These are phyloP conservation scores for Geococcyx californianus DNA, from an alignment of 2,113 vertebrate species.

Conservation along the genomic window DNA sequence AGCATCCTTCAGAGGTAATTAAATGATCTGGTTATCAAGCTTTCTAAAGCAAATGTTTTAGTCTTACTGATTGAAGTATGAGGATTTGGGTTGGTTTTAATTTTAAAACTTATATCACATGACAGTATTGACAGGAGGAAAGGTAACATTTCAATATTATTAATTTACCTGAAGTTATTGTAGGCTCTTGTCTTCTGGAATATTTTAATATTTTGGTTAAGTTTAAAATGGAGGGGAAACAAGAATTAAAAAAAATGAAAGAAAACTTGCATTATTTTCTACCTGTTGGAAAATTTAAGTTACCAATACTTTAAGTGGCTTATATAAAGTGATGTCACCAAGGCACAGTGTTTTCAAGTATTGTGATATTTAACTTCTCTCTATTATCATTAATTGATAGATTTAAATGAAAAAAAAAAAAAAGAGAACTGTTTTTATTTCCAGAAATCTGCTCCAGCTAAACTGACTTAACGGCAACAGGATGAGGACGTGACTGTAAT, in stretches of 20 bases:
- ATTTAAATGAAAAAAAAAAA: neutral
- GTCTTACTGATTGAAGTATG: neutral
- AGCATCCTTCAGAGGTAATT: neutral
- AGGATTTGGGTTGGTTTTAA: neutral
- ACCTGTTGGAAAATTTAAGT: neutral
- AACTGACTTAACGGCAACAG: neutral
- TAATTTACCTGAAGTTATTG: neutral
- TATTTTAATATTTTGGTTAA: neutral
- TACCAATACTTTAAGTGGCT: neutral
- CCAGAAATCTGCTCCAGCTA: neutral
- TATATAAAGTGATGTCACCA: neutral
- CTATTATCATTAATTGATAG: neutral
- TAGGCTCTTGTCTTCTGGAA: neutral
- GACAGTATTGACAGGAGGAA: neutral
- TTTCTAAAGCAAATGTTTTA: neutral
- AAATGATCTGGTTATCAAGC: neutral
- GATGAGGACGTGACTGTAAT: neutral
- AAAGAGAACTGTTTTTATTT: neutral
- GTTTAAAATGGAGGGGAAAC: neutral
- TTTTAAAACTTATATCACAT: neutral
- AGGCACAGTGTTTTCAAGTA: neutral
- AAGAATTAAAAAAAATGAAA: no score
- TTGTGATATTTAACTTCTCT: neutral
- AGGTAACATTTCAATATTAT: neutral
- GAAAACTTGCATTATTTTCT: neutral